Base-by-base conservation (phyloP, 2,797 vertebrate genomes). In the Perodicticus potto region DNA sequence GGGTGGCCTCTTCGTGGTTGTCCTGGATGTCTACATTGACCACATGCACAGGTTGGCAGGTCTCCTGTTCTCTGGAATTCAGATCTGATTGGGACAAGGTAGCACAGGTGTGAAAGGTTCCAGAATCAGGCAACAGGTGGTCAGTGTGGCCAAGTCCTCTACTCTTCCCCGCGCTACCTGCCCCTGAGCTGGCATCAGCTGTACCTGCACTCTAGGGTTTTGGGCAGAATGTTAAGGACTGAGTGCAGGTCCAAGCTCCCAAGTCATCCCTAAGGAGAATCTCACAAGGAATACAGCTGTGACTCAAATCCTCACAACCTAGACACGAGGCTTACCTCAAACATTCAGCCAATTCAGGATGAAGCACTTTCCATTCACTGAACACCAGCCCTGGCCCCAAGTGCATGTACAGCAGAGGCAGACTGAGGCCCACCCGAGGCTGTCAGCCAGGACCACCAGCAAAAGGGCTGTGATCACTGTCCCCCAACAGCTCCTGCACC, bases 1-100 rank as follows among this genome's bases (percentile, higher is more conserved):
- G 98, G 0, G 99, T 99, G 67, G 99, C 99, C 98, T 99, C 99
- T 98, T 99, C 99, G 0, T 99, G 99, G 98, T 99, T 99, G 96
- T 99, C 99, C 98, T 99, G 99, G 96, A 99, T 99, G 98, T 99
- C 99, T 98, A 99, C 99, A 2, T 99, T 99, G 98, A 99, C 99
- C 92, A 99, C 99, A 0, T 99, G 99, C 1, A 99, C 99, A 0
- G 99, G 99, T 98, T 99, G 99, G 78, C 99, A 99, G 0, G 99
- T 99, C 98, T 99, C 99, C 98, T 99, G 99, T 95, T 99, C 99
- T 96, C 99, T 98, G 37, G 99, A 99, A 96, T 99, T 99, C 96
- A 99, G 98, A 98, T 99, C 99, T 99, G 94, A 49, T 82, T 20
- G 6, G 20, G 89, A 97, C 93, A 86, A 91, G 67, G 94, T 22